Evolutionary conservation across 1,140 invertebrate genomes (phyloP), one percentile per base, ranked within the genome.

Genomic region (Hesperophylax magnus): DNA sequence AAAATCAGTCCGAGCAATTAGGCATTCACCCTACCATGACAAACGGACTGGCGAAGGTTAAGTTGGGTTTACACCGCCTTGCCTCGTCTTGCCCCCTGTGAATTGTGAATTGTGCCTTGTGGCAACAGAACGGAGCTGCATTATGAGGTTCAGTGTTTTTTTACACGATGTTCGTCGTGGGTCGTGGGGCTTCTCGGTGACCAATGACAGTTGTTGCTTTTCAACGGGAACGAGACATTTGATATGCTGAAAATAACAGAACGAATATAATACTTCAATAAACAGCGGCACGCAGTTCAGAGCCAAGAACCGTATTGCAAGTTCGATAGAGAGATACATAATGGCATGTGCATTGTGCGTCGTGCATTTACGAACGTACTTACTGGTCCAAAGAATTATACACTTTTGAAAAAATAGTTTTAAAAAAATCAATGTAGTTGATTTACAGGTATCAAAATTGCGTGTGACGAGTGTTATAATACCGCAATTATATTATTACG

Each of bases 181-280:
- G 20, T 65, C 65, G 77, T 79, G 79, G 67, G 82, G 82, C 82
- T 83, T 83, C 82, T 71, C 61, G 14, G 82, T 65, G 52, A 78
- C 27, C 77, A 80, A 81, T 83, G 82, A 83, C 82, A 83, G 82
- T 83, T 81, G 82, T 81, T 79, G 79, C 81, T 83, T 47, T 80
- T 47, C 69, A 53, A 72, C 56, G 74, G 76, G 74, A 83, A 69
- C 77, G 63, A 67, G 82, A 79, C 72, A 83, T 81, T 65, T 61
- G 82, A 83, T 83, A 83, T 77, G 71, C 52, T 72, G n/a, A 80
- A 61, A 72, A 75, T 47, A 80, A 77, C 80, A 79, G 72, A 81
- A 81, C 52, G 78, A 67, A 83, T 78, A 81, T 83, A 81, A 77
- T 78, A 81, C 81, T 83, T 78, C 79, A 76, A 69, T 76, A 47